phyloP scores from a whole-genome alignment of 1,140 invertebrate genomes.

The Atta texana region DNA sequence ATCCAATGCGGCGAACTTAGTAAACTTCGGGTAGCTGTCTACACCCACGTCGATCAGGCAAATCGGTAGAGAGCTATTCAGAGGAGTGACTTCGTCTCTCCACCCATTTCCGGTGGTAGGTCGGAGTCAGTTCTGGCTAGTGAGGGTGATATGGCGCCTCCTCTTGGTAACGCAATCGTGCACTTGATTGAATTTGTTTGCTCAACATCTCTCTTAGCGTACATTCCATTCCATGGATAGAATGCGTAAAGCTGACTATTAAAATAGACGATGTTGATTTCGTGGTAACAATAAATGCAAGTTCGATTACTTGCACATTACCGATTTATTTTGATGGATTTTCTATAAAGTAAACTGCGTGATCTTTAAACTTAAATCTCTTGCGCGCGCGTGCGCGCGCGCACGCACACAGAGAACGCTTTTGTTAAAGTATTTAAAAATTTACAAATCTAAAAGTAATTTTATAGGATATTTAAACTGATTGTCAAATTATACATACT shows the following conservation, averaged over 20 bases:
- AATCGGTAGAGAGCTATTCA: slow-evolving; percentile 37
- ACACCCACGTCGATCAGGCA: slow-evolving; percentile 47
- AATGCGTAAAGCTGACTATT: slow-evolving; percentile 31
- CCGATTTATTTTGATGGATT: background rate
- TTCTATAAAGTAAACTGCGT: background rate
- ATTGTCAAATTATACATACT: no score
- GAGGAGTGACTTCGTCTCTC: slow-evolving; percentile 32
- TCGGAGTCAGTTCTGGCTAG: slow-evolving; percentile 1
- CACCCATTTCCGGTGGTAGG: slow-evolving; percentile 29
- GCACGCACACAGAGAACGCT: no score
- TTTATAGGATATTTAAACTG: no score
- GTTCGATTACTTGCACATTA: background rate
- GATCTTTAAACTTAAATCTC: background rate
- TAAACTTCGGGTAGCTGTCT: slow-evolving; percentile 52
- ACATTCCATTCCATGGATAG: slow-evolving; percentile 22
- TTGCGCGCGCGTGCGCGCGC: no score
- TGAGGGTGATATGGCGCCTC: slow-evolving; percentile 34
- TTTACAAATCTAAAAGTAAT: no score
- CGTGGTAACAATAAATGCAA: background rate
- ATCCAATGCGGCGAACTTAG: slow-evolving; percentile 57
- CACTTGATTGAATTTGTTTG: slow-evolving; percentile 70
- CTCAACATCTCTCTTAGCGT: slow-evolving; percentile 50
- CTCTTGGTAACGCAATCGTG: slow-evolving; percentile 22
- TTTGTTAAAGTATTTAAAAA: no score
- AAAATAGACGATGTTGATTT: slow-evolving; percentile 36